These are phyloP conservation scores for Nymphicus hollandicus DNA, from an alignment of 2,113 vertebrate species.

Conservation along the genomic window DNA sequence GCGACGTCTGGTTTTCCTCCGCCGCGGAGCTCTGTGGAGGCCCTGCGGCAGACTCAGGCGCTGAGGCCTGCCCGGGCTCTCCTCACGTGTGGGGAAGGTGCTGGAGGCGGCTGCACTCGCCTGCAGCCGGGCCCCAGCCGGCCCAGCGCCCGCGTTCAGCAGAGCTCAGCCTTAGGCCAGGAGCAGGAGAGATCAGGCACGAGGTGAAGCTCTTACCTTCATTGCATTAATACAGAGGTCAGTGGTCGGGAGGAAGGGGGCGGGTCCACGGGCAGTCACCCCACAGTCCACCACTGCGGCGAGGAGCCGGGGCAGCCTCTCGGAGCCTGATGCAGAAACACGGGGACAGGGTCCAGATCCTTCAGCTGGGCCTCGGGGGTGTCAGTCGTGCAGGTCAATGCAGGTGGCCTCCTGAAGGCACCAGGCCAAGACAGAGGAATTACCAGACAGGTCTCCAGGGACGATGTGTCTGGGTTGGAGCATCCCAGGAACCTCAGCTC, in stretches of 20 bases:
- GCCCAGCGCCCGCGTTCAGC: neutral
- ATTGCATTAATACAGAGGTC: neutral
- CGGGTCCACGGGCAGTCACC: neutral
- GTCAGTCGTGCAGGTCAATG: neutral
- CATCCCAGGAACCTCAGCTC: neutral
- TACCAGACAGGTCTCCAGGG: neutral
- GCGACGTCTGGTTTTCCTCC: neutral
- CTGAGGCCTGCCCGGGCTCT: neutral
- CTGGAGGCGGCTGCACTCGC: neutral
- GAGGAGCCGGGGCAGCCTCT: neutral
- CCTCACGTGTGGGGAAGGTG: too few relatives aligned
- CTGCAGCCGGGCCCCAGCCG: too few relatives aligned
- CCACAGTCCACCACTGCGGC: rapidly evolving
- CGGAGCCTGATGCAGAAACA: neutral
- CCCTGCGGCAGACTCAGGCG: neutral
- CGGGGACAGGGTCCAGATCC: neutral
- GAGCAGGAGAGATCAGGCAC: rapidly evolving
- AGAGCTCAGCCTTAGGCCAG: neutral
- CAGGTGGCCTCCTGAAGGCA: neutral
- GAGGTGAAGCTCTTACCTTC: neutral
- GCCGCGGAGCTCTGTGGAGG: neutral
- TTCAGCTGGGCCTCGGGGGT: neutral
- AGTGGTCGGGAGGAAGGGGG: neutral
- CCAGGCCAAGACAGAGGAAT: conserved; percentile 7
- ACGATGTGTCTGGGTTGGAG: neutral